phyloP scores from a whole-genome alignment of 37 sponge, comb jelly and placozoan genomes.

The Crambe crambe region DNA sequence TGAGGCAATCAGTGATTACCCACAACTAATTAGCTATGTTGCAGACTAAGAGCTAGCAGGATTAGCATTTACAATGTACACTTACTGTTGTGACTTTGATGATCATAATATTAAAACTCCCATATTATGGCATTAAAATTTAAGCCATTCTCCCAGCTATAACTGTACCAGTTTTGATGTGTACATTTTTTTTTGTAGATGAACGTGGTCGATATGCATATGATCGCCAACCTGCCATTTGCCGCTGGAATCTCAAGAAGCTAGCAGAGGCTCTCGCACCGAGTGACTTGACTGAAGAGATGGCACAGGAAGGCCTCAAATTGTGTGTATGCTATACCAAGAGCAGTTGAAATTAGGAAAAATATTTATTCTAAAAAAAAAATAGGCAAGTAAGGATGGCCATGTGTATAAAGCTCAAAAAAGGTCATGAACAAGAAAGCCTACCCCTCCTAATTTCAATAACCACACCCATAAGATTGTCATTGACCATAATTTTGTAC shows the following conservation, averaged over 20 bases:
- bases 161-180: constrained; percentile 2
- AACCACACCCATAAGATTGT: too few relatives aligned
- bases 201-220: constrained; percentile 86
- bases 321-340: constrained; percentile 32
- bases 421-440: too few relatives aligned
- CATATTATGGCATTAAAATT: too few relatives aligned
- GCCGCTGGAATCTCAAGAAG: constrained; percentile 92
- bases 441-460: too few relatives aligned
- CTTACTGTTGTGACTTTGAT: too few relatives aligned
- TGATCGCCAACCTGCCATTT: constrained; percentile 80
- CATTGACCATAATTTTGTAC: too few relatives aligned
- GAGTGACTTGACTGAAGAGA: constrained; percentile 24
- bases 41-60: neutral
- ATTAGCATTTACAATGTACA: neutral
- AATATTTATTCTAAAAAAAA: too few relatives aligned
- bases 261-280: constrained; percentile 86
- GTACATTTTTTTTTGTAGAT: constrained; percentile 47
- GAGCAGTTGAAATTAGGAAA: too few relatives aligned
- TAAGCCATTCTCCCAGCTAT: neutral
- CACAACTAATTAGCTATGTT: too few relatives aligned
- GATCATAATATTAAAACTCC: too few relatives aligned
- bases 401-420: neutral
- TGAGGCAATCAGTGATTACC: neutral
- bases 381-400: too few relatives aligned
- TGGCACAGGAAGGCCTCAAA: constrained; percentile 44